Evolutionary conservation across 2,113 vertebrate species (phyloP).

Genomic region (Lamprotornis superbus): DNA sequence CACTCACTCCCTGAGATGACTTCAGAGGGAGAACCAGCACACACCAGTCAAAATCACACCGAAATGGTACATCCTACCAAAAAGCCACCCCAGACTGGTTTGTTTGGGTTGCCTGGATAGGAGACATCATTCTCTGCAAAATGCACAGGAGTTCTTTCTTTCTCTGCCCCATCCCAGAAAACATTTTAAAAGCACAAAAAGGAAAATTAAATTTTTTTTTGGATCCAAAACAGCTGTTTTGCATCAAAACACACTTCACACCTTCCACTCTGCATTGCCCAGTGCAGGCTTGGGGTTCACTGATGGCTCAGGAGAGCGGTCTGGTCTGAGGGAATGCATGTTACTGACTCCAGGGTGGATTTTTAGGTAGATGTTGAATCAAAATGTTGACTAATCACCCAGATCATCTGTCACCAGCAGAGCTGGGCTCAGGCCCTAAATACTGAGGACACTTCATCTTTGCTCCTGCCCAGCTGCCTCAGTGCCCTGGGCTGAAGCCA

Average conservation of each 20-base stretch:
- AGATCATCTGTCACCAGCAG: background rate
- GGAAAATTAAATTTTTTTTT: background rate
- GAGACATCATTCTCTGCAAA: background rate
- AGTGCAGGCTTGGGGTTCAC: rapidly evolving
- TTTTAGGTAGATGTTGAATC: background rate
- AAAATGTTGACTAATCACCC: background rate
- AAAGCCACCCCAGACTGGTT: background rate
- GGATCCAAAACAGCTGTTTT: background rate
- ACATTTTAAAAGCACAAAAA: background rate
- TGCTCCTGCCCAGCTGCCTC: background rate
- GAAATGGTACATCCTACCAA: background rate
- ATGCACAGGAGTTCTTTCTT: background rate
- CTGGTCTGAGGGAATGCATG: background rate
- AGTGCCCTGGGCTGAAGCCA: background rate
- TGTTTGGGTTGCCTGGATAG: background rate
- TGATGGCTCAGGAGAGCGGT: background rate
- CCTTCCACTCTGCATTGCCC: rapidly evolving
- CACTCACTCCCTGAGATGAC: background rate
- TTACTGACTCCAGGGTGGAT: background rate
- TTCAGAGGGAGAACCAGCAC: background rate
- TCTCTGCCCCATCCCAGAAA: background rate
- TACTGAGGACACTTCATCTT: background rate
- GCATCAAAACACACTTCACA: background rate
- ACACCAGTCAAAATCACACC: background rate
- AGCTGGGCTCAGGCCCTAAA: background rate